Evolutionary conservation across 2,888 invertebrate genomes (phyloP), one percentile per base, ranked within the genome.

Genomic region (Dasypogon diadema): DNA sequence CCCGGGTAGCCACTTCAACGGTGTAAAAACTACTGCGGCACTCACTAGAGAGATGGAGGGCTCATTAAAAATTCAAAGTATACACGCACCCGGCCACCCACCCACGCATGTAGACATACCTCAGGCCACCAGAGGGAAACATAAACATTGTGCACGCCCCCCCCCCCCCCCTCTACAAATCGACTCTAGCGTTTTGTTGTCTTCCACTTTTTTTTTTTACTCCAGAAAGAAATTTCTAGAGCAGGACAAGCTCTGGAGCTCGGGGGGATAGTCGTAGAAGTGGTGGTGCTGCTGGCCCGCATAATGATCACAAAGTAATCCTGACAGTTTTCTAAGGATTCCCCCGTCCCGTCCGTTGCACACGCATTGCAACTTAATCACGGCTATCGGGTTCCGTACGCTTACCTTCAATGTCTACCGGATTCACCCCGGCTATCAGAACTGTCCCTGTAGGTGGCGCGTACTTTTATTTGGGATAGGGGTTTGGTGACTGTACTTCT

Each of bases 21-120:
- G 65, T 65, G 65, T 65, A 46, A 65, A 65, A 37, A 63, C 65
- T 48, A 65, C 65, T 46, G n/a, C n/a, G 46, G 10, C 46, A 42
- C 46, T 65, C 8, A n/a, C n/a, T n/a, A n/a, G n/a, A n/a, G n/a
- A n/a, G n/a, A n/a, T n/a, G n/a, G 46, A 60, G 26, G 30, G 8
- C 24, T 65, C 65, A 65, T 65, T 65, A 65, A 65, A 65, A 65
- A 65, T 65, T 65, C 65, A 65, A 42, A 30, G 37, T n/a, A 46
- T 65, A 46, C 46, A 65, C 65, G 65, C 65, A 65, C 22, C 65
- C 46, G 46, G 46, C 42, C 21, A 65, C n/a, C n/a, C n/a, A n/a
- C n/a, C n/a, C n/a, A n/a, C n/a, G n/a, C n/a, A n/a, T n/a, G n/a
- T n/a, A n/a, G n/a, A n/a, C n/a, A 46, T 14, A 65, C 65, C 46